Base-by-base conservation (phyloP, 2,888 invertebrate genomes). In the Aplocera efformata region DNA sequence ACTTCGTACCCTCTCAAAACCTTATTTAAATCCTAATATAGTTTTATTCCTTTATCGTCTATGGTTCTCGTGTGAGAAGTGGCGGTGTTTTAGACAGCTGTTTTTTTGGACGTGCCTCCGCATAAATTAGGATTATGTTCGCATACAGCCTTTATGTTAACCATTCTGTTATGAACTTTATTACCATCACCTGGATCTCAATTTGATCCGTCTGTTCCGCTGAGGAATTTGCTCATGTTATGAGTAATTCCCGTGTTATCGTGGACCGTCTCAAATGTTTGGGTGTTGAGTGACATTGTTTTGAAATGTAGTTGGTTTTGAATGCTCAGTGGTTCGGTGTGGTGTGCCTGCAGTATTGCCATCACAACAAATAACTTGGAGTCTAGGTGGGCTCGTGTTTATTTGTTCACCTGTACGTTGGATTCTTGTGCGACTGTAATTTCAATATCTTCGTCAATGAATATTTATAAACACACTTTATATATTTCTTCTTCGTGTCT, bases 21-120 rank as follows among this genome's bases (percentile, higher is more conserved):
- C 9, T 28, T 1, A 3, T 24, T 1, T 25, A 17, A 25, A 10
- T 26, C 23, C 0, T 13, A 10, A 34, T 28, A 22, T n/a, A 24
- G 24, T 13, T 29, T 22, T 26, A 21, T 37, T 45, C 10, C 21
- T 23, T 25, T 20, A 33, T 39, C 36, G 31, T 42, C 35, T 36
- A 27, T 27, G 13, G 37, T 25, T 41, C 26, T 34, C 32, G 25
- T 29, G 24, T 25, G 22, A 10, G n/a, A 17, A 32, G n/a, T 49
- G 45, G 29, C 49, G 42, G 58, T 48, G 23, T 54, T 54, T 63
- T 60, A 59, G 67, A 69, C 71, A 69, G 60, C 58, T 67, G 60
- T 63, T 61, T 64, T 65, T 65, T 58, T 49, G 60, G 56, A 62
- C 75, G 66, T 73, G 75, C 61, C 48, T 36, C 27, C 51, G 74